These are phyloP conservation scores for Callipepla squamata DNA, from an alignment of 2,113 vertebrate genomes.

Conservation along the genomic window DNA sequence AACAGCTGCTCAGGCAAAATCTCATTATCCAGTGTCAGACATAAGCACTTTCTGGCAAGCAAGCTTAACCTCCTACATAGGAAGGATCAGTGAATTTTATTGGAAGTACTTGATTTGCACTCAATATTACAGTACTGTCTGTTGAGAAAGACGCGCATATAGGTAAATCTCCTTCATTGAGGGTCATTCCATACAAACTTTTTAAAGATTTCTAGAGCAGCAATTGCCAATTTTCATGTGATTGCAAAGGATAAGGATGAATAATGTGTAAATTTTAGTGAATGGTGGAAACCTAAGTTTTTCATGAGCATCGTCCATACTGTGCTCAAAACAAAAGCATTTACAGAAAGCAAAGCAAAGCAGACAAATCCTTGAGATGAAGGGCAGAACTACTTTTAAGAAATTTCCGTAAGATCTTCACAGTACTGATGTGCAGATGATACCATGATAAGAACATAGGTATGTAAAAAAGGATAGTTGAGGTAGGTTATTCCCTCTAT, in stretches of 20 bases:
- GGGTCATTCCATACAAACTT: not conserved
- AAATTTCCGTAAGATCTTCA: not conserved
- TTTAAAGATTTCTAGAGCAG: not conserved
- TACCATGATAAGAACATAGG: not conserved
- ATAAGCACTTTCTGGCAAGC: not conserved
- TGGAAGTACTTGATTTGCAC: not conserved
- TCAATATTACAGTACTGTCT: fast-evolving
- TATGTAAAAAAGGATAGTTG: not conserved
- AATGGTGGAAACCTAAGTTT: not conserved
- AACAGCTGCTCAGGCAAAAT: not conserved
- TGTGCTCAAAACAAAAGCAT: not conserved
- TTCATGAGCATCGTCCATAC: not conserved
- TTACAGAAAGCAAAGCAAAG: not conserved
- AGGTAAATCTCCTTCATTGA: not conserved
- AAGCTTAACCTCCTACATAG: not conserved
- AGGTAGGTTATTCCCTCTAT: not conserved
- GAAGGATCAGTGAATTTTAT: not conserved
- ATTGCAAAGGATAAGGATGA: not conserved
- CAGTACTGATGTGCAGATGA: not conserved
- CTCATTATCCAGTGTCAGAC: not conserved
- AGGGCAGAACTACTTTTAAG: not conserved
- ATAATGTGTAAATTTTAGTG: not conserved
- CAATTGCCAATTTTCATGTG: not conserved
- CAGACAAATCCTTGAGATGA: not conserved
- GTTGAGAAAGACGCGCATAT: not conserved